Evolutionary conservation across 53 echinoderm and acorn worm species (phyloP).

Genomic region (Holothuria leucospilota): DNA sequence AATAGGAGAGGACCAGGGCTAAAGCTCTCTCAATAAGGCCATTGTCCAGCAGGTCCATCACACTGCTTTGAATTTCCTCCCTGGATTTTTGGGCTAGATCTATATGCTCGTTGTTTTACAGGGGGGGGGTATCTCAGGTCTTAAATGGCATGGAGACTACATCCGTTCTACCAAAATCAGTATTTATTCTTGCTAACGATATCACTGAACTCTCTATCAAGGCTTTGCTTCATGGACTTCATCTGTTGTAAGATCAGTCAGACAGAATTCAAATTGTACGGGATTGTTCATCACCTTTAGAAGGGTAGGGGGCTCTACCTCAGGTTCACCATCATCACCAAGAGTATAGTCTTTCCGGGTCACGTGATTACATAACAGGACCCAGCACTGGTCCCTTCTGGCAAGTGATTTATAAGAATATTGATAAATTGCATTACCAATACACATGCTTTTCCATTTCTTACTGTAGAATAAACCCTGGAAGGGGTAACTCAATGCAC

Average conservation of each 20-base stretch:
- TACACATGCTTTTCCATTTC: too few species aligned
- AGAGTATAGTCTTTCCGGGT: not conserved
- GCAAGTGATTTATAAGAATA: not conserved
- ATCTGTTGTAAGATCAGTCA: conserved; percentile 39
- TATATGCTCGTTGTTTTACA: too few species aligned
- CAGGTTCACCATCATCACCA: not conserved
- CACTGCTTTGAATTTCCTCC: conserved; percentile 61
- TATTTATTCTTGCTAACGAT: not conserved
- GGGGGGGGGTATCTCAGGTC: conserved; percentile 31
- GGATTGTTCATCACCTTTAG: conserved; percentile 9
- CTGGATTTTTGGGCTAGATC: too few species aligned
- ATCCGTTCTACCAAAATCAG: conserved; percentile 22
- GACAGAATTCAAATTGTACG: conserved; percentile 21
- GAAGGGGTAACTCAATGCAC: not conserved
- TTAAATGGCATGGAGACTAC: not conserved
- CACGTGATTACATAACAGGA: conserved; percentile 47
- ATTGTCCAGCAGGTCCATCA: conserved; percentile 35
- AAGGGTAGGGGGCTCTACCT: not conserved
- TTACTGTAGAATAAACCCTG: not conserved
- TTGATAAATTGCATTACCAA: not conserved
- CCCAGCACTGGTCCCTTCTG: conserved; percentile 25
- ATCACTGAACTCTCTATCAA: conserved; percentile 28
- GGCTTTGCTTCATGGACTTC: conserved; percentile 11
- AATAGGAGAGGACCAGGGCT: conserved; percentile 54
- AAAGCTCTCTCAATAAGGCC: conserved; percentile 62